Conservation (phyloP, 2,888 invertebrate genomes). For the Microplitis deprimator region DNA sequence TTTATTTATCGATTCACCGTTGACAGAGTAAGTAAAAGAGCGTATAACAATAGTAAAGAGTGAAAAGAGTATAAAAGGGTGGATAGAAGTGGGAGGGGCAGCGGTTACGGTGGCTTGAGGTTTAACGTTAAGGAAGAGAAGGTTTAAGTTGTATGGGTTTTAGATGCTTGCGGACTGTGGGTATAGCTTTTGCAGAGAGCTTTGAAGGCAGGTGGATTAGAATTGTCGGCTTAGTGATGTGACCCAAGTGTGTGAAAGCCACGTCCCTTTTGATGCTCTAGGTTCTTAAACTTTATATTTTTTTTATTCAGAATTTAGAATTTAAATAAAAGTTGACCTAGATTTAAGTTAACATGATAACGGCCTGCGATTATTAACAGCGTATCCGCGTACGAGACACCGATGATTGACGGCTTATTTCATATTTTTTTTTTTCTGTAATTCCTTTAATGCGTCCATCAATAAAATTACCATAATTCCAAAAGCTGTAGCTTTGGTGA, state of each 20-base stretch:
- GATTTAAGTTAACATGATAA: not conserved
- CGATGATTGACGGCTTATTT: not conserved
- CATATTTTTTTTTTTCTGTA: not conserved
- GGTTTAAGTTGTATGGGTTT: not conserved
- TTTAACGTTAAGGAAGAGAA: not conserved
- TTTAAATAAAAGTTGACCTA: conserved; percentile 11
- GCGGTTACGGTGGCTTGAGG: not conserved
- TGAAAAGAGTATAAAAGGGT: not conserved
- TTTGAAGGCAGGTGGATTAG: not conserved
- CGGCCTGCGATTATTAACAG: not conserved
- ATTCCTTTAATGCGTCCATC: not conserved
- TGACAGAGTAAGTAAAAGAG: not conserved
- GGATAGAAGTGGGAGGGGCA: not conserved
- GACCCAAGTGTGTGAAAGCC: not conserved
- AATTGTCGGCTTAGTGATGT: not conserved
- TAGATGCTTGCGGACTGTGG: not conserved
- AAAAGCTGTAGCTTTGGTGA: not conserved
- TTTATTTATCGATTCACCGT: not conserved
- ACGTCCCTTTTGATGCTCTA: not conserved
- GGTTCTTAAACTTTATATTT: not conserved
- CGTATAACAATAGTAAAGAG: no score
- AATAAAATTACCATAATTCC: conserved; percentile 1
- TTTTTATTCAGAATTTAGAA: not conserved
- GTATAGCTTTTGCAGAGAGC: not conserved
- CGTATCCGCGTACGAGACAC: not conserved